Conservation (phyloP, 1,140 invertebrate species). For the Mizuhopecten yessoensis region DNA sequence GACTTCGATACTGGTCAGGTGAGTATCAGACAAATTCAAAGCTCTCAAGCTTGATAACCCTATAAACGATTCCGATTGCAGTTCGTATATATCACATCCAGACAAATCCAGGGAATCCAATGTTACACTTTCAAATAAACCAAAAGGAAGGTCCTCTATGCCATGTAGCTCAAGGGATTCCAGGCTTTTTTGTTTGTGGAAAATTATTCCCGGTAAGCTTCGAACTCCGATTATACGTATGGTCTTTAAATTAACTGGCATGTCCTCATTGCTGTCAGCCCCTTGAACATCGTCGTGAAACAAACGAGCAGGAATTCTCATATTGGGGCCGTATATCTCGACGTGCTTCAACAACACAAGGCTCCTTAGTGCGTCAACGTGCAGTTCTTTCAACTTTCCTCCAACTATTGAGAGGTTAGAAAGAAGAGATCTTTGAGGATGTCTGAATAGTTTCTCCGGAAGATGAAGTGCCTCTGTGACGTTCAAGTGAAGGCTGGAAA, state of each 20-base stretch:
- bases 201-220: conserved; percentile 43
- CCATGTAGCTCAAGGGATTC: conserved; percentile 36
- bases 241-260: conserved; percentile 46
- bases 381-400: background rate
- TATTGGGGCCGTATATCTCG: background rate
- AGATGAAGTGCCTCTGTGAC: background rate
- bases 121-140: background rate
- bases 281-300: background rate
- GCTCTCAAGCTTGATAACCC: conserved; percentile 42
- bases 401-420: background rate
- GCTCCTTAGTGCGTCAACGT: background rate
- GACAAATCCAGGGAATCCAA: conserved; percentile 44
- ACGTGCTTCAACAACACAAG: background rate
- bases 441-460: background rate
- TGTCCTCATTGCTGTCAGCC: background rate
- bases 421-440: background rate
- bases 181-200: conserved; percentile 52
- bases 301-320: background rate
- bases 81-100: conserved; percentile 29
- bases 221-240: conserved; percentile 45
- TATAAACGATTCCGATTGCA: background rate
- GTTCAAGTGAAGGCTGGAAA: background rate
- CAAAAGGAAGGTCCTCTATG: conserved; percentile 42
- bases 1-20: background rate
- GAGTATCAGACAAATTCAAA: conserved; percentile 42